Conservation (phyloP, 35 echinoderm and acorn worm genomes). For the Apostichopus parvimensis region DNA sequence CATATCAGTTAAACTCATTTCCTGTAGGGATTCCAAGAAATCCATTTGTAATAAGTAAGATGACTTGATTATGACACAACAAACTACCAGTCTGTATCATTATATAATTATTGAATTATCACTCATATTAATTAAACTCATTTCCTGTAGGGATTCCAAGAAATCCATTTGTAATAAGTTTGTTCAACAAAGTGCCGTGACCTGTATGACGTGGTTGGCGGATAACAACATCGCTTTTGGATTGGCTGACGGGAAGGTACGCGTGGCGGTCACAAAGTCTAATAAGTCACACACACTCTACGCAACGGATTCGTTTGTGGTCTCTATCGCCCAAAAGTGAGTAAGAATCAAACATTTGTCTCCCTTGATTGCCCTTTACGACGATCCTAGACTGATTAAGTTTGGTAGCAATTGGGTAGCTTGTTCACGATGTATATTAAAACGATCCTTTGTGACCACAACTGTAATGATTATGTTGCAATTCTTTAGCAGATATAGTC, state of each 20-base stretch:
- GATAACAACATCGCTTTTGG: conserved; percentile 89
- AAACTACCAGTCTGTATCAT: too few species aligned
- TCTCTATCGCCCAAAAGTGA: conserved; percentile 93
- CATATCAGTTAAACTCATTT: not conserved
- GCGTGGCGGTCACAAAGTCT: conserved; percentile 85
- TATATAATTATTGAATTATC: too few species aligned
- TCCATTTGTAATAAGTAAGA: conserved; percentile 96
- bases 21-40: conserved; percentile 88
- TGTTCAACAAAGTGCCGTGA: conserved; percentile 98
- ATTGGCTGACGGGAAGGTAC: conserved; percentile 91
- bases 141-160: conserved; percentile 77
- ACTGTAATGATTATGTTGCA: too few species aligned
- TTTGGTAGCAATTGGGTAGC: too few species aligned
- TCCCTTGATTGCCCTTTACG: too few species aligned
- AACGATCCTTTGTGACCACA: too few species aligned
- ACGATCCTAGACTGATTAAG: too few species aligned
- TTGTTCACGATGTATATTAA: too few species aligned
- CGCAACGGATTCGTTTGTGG: conserved; percentile 95
- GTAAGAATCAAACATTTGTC: conserved; percentile 15
- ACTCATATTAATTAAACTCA: too few species aligned
- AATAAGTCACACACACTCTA: conserved; percentile 96
- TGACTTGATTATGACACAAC: too few species aligned
- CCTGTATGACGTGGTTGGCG: conserved; percentile 88
- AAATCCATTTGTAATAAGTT: conserved; percentile 99
- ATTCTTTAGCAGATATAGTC: too few species aligned